Evolutionary conservation across 2,113 vertebrate genomes (phyloP).

Genomic region (Promerops cafer): DNA sequence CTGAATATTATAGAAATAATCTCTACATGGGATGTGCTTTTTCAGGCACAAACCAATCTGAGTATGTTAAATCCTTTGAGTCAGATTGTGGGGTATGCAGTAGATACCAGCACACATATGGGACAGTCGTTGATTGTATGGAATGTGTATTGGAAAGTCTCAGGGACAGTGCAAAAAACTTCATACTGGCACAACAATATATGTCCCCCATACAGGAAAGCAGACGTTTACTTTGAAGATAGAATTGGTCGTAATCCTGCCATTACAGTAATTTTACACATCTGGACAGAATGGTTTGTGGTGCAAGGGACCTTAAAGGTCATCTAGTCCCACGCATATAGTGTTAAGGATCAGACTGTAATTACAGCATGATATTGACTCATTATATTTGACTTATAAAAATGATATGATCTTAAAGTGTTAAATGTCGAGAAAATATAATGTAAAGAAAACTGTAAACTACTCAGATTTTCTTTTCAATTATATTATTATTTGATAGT

Average conservation of each 20-base stretch:
- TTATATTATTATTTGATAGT: not conserved
- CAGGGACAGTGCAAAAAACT: not conserved
- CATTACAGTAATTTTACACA: not conserved
- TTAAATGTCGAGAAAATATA: not conserved
- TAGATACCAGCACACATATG: not conserved
- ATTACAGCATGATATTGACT: not conserved
- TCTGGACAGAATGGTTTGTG: not conserved
- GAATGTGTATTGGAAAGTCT: not conserved
- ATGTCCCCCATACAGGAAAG: not conserved
- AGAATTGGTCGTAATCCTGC: not conserved
- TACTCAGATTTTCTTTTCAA: not conserved
- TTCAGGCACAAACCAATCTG: not conserved
- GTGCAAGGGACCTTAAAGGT: not conserved
- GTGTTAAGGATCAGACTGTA: not conserved
- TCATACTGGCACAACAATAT: not conserved
- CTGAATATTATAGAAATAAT: not conserved
- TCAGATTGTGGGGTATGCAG: rapidly evolving
- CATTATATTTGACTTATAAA: not conserved
- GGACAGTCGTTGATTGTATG: not conserved
- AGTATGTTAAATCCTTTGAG: not conserved
- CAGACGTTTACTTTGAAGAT: not conserved
- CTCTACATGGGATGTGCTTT: not conserved
- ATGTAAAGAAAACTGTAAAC: not conserved
- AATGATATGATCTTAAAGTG: not conserved
- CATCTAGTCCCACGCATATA: not conserved